phyloP scores from a whole-genome alignment of 2,113 vertebrate species.

The Marcusenius ussheri region DNA sequence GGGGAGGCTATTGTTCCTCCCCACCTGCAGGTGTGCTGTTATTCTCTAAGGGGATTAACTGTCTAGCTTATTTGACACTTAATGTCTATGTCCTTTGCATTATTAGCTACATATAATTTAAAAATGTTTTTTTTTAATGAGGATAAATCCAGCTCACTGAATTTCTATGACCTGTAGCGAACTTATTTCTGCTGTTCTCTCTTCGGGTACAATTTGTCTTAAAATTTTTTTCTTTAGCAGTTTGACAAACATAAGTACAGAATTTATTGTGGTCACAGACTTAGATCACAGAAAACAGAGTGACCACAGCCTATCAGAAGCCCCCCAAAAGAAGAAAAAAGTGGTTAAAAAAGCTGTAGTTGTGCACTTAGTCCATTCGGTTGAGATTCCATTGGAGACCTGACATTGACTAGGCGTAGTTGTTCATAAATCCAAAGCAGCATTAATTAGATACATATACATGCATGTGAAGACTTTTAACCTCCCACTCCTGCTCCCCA shows the following conservation, averaged over 20 bases:
- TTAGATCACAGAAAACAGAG: not conserved
- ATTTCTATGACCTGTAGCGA: not conserved
- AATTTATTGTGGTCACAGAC: not conserved
- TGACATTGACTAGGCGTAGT: conserved; percentile 37
- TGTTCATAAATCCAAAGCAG: conserved; percentile 66
- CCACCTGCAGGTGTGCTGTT: not conserved
- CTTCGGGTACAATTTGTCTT: not conserved
- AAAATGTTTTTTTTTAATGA: not conserved
- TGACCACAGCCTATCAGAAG: not conserved
- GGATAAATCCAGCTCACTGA: not conserved
- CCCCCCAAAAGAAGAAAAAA: not conserved
- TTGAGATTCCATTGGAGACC: conserved; percentile 56
- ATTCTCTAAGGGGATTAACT: not conserved
- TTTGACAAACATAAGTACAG: not conserved
- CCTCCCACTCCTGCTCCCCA: no score
- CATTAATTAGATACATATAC: conserved; percentile 65
- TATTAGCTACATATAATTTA: not conserved
- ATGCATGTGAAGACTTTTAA: conserved; percentile 47
- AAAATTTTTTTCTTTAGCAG: not conserved
- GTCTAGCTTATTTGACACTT: not conserved
- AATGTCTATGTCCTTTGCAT: not conserved
- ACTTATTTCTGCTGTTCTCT: not conserved
- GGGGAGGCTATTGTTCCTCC: not conserved
- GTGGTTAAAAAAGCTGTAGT: conserved; percentile 42
- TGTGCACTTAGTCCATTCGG: conserved; percentile 58